These are phyloP conservation scores for Reticulitermes speratus DNA, from an alignment of 1,140 invertebrate genomes.

Conservation along the genomic window DNA sequence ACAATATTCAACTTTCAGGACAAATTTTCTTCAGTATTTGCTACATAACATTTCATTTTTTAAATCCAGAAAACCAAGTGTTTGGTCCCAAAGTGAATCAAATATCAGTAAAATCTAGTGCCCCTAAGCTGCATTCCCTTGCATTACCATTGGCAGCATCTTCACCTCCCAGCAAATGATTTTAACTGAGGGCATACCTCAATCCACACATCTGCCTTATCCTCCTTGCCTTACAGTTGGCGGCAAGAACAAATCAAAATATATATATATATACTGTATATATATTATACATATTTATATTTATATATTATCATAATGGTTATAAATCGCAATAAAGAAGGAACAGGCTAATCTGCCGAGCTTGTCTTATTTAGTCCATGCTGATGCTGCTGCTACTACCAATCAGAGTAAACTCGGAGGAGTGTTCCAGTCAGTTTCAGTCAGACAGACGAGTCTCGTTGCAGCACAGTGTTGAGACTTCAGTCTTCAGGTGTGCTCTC, in stretches of 20 bases:
- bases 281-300: constrained; percentile 31
- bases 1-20: neutral
- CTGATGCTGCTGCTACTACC: constrained; percentile 25
- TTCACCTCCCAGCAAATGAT: constrained; percentile 32
- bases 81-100: constrained; percentile 33
- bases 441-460: neutral
- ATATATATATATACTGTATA: constrained; percentile 31
- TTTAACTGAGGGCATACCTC: constrained; percentile 21
- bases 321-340: constrained; percentile 33
- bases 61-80: constrained; percentile 30
- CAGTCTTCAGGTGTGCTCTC: constrained; percentile 24
- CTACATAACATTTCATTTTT: constrained; percentile 13
- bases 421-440: constrained; percentile 3
- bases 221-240: constrained; percentile 26
- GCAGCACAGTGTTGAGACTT: constrained; percentile 24
- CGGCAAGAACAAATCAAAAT: constrained; percentile 33
- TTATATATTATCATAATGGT: constrained; percentile 27
- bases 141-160: constrained; percentile 2
- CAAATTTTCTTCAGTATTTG: neutral
- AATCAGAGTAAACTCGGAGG: neutral
- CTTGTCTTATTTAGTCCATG: neutral
- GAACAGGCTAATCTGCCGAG: constrained; percentile 25
- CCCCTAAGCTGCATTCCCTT: neutral
- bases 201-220: constrained; percentile 10
- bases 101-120: neutral